Conservation (phyloP, 2,797 vertebrate genomes). For the Brachyalestes nurse region DNA sequence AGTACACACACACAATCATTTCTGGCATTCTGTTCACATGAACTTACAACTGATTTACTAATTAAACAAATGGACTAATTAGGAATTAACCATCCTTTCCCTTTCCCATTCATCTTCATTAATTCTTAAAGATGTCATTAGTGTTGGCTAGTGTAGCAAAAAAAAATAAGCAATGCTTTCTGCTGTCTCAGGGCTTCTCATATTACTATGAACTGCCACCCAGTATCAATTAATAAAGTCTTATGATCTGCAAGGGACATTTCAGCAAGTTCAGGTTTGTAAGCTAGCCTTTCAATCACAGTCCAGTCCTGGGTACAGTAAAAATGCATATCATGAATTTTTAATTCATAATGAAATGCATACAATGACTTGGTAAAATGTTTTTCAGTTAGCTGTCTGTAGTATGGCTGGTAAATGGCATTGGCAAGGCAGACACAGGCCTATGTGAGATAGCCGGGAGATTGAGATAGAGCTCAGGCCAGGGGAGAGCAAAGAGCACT, state of each 20-base stretch:
- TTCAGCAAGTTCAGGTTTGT: not conserved
- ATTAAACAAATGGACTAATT: not conserved
- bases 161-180: not conserved
- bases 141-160: conserved; percentile 7
- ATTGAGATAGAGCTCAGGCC: not conserved
- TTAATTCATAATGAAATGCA: too few species aligned
- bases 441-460: not conserved
- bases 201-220: not conserved
- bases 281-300: not conserved
- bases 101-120: conserved; percentile 2
- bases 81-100: not conserved
- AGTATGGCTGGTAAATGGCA: not conserved
- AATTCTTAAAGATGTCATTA: not conserved
- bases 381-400: not conserved
- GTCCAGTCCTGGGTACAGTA: not conserved
- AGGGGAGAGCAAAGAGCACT: conserved; percentile 5
- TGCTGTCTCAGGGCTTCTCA: not conserved
- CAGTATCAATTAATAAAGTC: not conserved
- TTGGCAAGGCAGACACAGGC: not conserved
- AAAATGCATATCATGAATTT: not conserved
- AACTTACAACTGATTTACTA: not conserved
- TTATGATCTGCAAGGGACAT: too few species aligned
- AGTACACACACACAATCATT: not conserved
- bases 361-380: conserved; percentile 1
- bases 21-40: not conserved